Conservation (phyloP, 2,888 invertebrate genomes). For the Gnatocerus cornutus region DNA sequence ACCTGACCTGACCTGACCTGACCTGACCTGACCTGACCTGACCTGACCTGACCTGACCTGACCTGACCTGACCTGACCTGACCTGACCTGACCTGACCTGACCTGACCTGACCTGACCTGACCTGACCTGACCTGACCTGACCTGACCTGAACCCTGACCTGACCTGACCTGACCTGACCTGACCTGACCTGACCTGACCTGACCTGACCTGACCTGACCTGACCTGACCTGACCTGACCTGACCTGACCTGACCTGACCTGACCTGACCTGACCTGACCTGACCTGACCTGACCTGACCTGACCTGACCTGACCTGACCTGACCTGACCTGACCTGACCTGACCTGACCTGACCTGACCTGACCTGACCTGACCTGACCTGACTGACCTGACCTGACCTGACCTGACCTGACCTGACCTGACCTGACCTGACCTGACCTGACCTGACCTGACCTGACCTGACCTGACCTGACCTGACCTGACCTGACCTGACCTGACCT, state of each 20-base stretch:
- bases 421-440: conserved; percentile 8
- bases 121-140: conserved; percentile 43
- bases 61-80: conserved; percentile 49
- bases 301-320: conserved; percentile 24
- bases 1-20: conserved; percentile 49
- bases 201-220: conserved; percentile 35
- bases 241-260: conserved; percentile 21
- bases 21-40: conserved; percentile 39
- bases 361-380: conserved; percentile 28
- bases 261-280: conserved; percentile 16
- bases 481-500: conserved; percentile 1
- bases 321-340: conserved; percentile 20
- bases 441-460: background rate
- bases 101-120: conserved; percentile 48
- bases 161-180: background rate
- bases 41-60: conserved; percentile 49
- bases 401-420: conserved; percentile 2
- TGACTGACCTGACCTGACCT: no score
- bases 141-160: background rate
- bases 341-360: conserved; percentile 23
- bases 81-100: conserved; percentile 49
- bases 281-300: conserved; percentile 38
- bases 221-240: conserved; percentile 12
- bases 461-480: conserved; percentile 6
- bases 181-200: conserved; percentile 31